These are phyloP conservation scores for Aplysina aerophoba DNA, from an alignment of 37 sponge, comb jelly and placozoan genomes.

Conservation along the genomic window DNA sequence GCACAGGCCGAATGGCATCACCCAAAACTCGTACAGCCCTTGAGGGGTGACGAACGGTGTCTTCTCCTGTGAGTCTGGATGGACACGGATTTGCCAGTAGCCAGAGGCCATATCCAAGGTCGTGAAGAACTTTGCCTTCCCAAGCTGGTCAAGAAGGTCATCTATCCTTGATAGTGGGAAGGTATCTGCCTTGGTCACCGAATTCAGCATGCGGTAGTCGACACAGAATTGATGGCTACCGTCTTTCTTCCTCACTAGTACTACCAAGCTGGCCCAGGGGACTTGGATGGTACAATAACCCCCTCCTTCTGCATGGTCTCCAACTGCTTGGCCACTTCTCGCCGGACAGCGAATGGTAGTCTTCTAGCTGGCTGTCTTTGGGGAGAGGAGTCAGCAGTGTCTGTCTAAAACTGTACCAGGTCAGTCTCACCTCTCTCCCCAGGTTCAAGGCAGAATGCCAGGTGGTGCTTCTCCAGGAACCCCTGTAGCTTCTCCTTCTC, in stretches of 20 bases:
- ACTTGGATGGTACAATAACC: conserved; percentile 15
- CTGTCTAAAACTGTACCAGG: background rate
- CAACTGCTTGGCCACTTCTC: conserved; percentile 6
- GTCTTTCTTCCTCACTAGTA: conserved; percentile 39
- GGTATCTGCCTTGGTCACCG: conserved; percentile 31
- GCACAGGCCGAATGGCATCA: conserved; percentile 27
- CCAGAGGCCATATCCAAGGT: conserved; percentile 24
- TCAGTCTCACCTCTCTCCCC: conserved; percentile 9
- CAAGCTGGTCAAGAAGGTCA: conserved; percentile 29
- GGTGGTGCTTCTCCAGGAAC: background rate
- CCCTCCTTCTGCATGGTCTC: conserved; percentile 23
- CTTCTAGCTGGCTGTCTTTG: conserved; percentile 1
- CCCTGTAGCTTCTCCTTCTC: conserved; percentile 1
- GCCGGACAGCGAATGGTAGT: background rate
- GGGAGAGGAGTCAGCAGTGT: conserved; percentile 32
- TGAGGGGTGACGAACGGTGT: conserved; percentile 29
- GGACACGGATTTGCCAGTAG: conserved; percentile 35
- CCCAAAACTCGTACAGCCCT: conserved; percentile 25
- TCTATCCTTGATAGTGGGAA: conserved; percentile 14
- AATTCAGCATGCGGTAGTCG: conserved; percentile 24
- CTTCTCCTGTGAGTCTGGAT: conserved; percentile 8
- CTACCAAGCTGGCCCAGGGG: conserved; percentile 32
- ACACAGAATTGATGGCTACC: conserved; percentile 10
- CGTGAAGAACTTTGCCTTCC: background rate
- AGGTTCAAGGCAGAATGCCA: conserved; percentile 13